Percentiles rank a stretch among this genome's conserved stretches.
phyloP scores from a whole-genome alignment of 2,797 vertebrate genomes.

The Mareca strepera region DNA sequence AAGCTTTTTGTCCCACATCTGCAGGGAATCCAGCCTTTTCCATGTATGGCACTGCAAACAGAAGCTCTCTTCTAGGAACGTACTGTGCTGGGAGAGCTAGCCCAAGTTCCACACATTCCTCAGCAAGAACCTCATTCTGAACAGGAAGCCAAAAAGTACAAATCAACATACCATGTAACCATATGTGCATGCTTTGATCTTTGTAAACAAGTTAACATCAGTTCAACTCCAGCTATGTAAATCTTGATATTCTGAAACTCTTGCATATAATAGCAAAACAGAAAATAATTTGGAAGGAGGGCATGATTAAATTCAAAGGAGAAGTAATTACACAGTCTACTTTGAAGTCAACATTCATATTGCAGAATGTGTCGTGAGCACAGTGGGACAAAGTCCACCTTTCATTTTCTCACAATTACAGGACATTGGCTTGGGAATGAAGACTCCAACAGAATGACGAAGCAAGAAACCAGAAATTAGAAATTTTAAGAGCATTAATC shows the following conservation, averaged over 20 bases:
- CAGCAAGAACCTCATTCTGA: conserved; percentile 34
- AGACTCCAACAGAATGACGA: not conserved
- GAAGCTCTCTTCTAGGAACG: conserved; percentile 63
- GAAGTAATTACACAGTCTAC: not conserved
- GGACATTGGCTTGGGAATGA: not conserved
- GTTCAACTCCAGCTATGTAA: not conserved
- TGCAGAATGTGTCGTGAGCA: not conserved
- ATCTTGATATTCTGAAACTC: not conserved
- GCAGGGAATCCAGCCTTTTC: not conserved
- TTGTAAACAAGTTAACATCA: conserved; percentile 14
- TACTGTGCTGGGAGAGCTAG: not conserved
- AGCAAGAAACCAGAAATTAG: not conserved
- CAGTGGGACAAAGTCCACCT: not conserved
- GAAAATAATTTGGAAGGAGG: not conserved
- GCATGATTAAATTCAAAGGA: not conserved
- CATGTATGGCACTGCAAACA: conserved; percentile 66
- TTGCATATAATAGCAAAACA: not conserved
- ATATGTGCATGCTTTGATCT: conserved; percentile 36
- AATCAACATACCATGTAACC: not conserved
- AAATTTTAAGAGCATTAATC: not conserved
- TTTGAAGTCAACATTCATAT: not conserved
- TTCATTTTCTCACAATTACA: not conserved
- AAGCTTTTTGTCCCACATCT: conserved; percentile 23
- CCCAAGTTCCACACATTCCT: conserved; percentile 65
- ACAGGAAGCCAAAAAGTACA: conserved; percentile 54